Percentiles rank a stretch among this genome's conserved stretches.
Conservation (phyloP, 2,113 vertebrate genomes). For the Odontophorus gujanensis region DNA sequence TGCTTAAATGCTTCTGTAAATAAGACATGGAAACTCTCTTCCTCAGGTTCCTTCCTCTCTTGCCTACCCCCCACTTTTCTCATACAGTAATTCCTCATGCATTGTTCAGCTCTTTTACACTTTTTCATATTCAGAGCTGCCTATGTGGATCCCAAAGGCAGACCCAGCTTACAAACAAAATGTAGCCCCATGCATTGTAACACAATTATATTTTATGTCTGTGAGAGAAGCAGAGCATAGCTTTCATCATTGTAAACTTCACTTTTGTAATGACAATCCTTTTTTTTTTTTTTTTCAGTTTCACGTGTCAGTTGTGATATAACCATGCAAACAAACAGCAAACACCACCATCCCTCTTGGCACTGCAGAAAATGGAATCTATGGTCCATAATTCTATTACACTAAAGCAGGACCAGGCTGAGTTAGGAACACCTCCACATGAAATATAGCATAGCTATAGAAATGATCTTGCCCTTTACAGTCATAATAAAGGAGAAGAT, state of each 20-base stretch:
- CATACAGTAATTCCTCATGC: not conserved
- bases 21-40: not conserved
- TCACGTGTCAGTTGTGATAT: fast-evolving
- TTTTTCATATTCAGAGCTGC: not conserved
- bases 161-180: not conserved
- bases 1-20: too few species aligned
- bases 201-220: not conserved
- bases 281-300: fast-evolving
- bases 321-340: not conserved
- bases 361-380: not conserved
- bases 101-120: not conserved
- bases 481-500: not conserved
- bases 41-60: not conserved
- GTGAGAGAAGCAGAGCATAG: not conserved
- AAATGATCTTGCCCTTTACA: not conserved
- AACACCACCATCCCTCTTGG: not conserved
- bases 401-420: not conserved
- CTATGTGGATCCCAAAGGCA: not conserved
- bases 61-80: not conserved
- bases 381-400: not conserved
- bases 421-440: not conserved
- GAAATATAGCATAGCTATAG: not conserved
- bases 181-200: fast-evolving
- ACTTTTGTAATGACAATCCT: not conserved
- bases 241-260: not conserved